Percentiles rank a stretch among this genome's conserved stretches.
phyloP scores from a whole-genome alignment of 1,140 invertebrate genomes.

The Tenebrio molitor region DNA sequence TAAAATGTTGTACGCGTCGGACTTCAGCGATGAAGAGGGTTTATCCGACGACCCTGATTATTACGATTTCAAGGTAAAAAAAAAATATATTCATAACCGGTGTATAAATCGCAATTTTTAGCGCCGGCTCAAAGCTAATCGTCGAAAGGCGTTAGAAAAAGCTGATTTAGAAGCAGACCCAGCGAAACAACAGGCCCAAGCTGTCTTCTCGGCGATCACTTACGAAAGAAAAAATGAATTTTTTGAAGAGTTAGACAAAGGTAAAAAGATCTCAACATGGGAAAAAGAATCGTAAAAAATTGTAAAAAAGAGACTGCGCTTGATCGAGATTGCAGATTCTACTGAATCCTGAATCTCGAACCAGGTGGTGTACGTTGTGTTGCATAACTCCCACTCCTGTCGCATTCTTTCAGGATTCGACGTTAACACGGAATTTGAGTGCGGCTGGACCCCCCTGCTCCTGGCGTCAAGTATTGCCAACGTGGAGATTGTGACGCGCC shows the following conservation, averaged over 20 bases:
- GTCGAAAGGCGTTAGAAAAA: background rate
- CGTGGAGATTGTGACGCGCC: slow-evolving; percentile 51
- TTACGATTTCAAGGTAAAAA: slow-evolving; percentile 50
- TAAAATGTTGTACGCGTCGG: slow-evolving; percentile 48
- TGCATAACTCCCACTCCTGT: background rate
- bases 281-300: no score
- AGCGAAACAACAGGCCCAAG: no score
- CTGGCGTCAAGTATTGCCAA: slow-evolving; percentile 57
- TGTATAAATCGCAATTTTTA: background rate
- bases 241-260: no score
- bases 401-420: slow-evolving; percentile 50
- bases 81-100: no score
- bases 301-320: no score
- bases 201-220: no score
- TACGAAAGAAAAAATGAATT: no score
- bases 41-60: slow-evolving; percentile 55
- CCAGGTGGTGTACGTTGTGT: no score
- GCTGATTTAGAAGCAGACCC: no score
- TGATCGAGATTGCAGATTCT: slow-evolving; percentile 50
- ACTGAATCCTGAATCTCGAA: no score
- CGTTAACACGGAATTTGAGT: slow-evolving; percentile 53
- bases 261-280: no score
- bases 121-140: slow-evolving; percentile 17
- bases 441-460: slow-evolving; percentile 59
- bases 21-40: slow-evolving; percentile 54